A percentile compares a stretch with the other conserved stretches of the same genome.
phyloP scores from a whole-genome alignment of 2,888 invertebrate species.

The Phaonia tiefii region DNA sequence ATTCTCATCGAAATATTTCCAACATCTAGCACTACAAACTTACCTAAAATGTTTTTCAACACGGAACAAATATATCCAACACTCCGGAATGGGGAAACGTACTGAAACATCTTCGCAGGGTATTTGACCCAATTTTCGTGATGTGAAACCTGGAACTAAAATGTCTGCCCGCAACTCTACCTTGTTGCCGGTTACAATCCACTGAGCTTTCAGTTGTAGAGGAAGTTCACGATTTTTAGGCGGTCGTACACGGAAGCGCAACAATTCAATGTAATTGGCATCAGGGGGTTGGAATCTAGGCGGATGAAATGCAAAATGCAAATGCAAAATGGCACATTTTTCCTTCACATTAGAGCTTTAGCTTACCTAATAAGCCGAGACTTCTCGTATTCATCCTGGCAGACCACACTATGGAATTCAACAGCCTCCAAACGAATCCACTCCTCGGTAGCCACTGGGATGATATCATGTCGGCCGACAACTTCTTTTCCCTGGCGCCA shows the following conservation, averaged over 20 bases:
- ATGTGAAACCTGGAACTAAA: conserved; percentile 97
- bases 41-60: conserved; percentile 96
- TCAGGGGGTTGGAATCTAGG: conserved; percentile 98
- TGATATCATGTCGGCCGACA: conserved; percentile 98
- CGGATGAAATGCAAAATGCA: conserved; percentile 64
- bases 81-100: conserved; percentile 98
- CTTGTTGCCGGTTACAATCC: conserved; percentile 93
- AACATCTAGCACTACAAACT: not conserved
- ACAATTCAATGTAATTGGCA: conserved; percentile 97
- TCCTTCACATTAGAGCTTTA: too few species aligned
- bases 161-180: conserved; percentile 97
- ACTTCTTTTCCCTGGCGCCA: conserved; percentile 99
- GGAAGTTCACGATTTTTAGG: conserved; percentile 98
- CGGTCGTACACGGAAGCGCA: conserved; percentile 96
- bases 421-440: conserved; percentile 98
- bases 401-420: conserved; percentile 96
- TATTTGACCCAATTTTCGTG: conserved; percentile 96
- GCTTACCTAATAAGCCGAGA: conserved; percentile 91
- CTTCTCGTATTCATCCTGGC: conserved; percentile 93
- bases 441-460: conserved; percentile 98
- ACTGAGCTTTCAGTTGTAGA: conserved; percentile 94
- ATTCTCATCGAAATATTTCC: too few species aligned
- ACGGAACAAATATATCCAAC: conserved; percentile 99
- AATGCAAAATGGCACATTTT: not conserved
- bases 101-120: conserved; percentile 99